A percentile compares a stretch with the other conserved stretches of the same genome.
These are phyloP conservation scores for Cydia pomonella DNA, from an alignment of 1,140 invertebrate species.

Conservation along the genomic window DNA sequence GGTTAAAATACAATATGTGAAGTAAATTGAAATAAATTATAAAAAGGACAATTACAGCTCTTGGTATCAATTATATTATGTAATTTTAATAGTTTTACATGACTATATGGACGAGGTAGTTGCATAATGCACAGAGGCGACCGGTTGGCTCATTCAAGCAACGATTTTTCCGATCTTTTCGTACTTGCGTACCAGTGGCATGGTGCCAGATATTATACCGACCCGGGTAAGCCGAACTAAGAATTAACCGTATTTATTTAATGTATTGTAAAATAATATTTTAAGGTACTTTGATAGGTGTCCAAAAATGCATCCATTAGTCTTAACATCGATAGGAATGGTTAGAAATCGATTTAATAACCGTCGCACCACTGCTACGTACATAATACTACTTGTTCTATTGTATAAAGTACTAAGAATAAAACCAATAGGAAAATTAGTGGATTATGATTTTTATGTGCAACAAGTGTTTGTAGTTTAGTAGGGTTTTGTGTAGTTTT, in stretches of 20 bases:
- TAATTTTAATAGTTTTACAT: too few species aligned
- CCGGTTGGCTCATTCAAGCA: neutral
- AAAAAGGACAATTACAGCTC: too few species aligned
- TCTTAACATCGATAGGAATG: neutral
- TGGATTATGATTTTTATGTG: too few species aligned
- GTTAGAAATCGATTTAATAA: neutral
- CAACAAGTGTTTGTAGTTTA: too few species aligned
- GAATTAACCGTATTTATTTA: neutral
- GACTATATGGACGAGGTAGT: neutral
- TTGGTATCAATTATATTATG: too few species aligned
- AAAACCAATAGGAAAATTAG: neutral
- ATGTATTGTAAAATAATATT: neutral
- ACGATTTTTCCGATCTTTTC: neutral
- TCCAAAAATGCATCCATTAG: neutral
- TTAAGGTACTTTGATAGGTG: neutral
- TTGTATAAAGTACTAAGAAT: too few species aligned
- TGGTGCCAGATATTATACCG: neutral
- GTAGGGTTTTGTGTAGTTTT: too few species aligned
- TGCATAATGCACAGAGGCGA: neutral
- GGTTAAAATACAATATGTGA: too few species aligned
- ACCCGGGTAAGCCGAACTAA: neutral
- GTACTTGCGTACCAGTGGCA: neutral
- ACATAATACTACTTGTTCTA: too few species aligned
- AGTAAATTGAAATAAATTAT: too few species aligned
- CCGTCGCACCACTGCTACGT: too few species aligned